These are phyloP conservation scores for Tylochromis polylepis DNA, from an alignment of 2,113 vertebrate genomes.

Conservation along the genomic window DNA sequence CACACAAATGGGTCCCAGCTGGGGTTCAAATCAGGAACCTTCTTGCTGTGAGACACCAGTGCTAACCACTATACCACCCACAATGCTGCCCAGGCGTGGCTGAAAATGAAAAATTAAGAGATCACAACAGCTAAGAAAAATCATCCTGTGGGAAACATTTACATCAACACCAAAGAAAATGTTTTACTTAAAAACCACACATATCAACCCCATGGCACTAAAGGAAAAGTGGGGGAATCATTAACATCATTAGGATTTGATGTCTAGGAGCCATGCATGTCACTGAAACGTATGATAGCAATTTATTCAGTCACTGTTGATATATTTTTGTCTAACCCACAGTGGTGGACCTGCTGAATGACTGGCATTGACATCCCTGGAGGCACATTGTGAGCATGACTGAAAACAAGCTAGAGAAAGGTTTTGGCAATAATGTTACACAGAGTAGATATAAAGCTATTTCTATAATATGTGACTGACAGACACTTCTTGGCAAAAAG, in stretches of 20 bases:
- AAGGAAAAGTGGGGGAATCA: neutral
- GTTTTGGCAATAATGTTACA: neutral
- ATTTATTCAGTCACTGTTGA: neutral
- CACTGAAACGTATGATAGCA: neutral
- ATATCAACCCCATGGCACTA: neutral
- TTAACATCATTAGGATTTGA: neutral
- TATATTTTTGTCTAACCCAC: neutral
- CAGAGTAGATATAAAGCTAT: neutral
- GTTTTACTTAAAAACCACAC: neutral
- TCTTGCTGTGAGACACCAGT: neutral
- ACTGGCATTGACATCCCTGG: too few species aligned
- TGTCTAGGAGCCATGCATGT: neutral
- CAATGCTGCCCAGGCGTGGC: neutral
- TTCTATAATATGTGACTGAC: neutral
- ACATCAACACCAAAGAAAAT: neutral
- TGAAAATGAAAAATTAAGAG: neutral
- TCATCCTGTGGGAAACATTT: neutral
- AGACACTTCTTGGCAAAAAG: neutral
- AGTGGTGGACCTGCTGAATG: neutral
- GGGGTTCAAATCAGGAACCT: neutral
- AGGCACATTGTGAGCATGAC: neutral
- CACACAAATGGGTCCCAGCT: neutral
- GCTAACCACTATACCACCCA: neutral
- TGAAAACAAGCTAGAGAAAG: neutral
- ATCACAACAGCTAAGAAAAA: neutral